Base-by-base conservation (phyloP, 2,888 invertebrate species). In the Anticlea derivata region DNA sequence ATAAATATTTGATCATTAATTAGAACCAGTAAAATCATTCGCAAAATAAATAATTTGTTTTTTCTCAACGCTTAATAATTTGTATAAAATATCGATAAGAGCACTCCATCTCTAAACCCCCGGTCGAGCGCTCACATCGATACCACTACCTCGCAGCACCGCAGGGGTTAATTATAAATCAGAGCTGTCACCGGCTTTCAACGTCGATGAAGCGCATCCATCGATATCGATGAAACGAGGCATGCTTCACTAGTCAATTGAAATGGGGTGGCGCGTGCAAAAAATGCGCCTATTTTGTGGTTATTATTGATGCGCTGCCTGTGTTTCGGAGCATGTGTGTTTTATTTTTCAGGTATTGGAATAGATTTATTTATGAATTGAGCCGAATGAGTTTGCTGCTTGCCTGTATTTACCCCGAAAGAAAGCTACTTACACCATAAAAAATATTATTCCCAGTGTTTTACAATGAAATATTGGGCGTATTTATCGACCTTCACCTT, bases 141-240 rank as follows among this genome's bases (percentile, higher is more conserved):
- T 56, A 58, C 48, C 54, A 55, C 40, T 38, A 50, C 41, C 50
- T 50, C 58, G 50, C 49, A 50, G 50, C 48, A 51, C 49, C 51
- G 50, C 48, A 27, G 44, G 38, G 58, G 55, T 57, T 68, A 68
- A 68, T 70, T 63, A 70, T 64, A 68, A 64, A 70, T 58, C 54
- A 55, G 40, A 46, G 47, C 55, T 58, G 60, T 60, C 59, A 31
- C 46, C 48, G 34, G 24, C 22, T 52, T 48, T 54, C 60, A 56
- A 44, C 51, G 39, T 50, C 43, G 34, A 43, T 45, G 37, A 17
- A 45, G 45, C 39, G 26, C 29, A 12, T 29, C 29, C 8, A 45
- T 48, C 47, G 50, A 48, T 34, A 31, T 47, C 49, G 48, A 52
- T 43, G 31, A 12, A 47, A 23, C 34, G 27, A 46, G 17, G 23